Conservation (phyloP, 2,888 invertebrate genomes). For the Alsophila aescularia region DNA sequence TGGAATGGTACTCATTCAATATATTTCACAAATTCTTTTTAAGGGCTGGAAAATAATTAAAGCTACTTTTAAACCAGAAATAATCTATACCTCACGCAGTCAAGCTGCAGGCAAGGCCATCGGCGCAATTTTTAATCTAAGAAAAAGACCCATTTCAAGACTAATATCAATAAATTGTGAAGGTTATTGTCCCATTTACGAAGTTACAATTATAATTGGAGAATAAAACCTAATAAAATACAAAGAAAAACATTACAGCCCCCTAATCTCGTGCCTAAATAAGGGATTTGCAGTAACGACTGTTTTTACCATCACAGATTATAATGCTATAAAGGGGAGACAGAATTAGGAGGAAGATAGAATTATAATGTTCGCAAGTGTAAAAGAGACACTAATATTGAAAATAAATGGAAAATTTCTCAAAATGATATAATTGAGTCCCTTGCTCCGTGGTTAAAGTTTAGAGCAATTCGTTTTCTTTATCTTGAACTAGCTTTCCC, state of each 20-base stretch:
- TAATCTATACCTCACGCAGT: too few species aligned
- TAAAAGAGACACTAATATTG: slow-evolving; percentile 16
- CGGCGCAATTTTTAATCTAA: too few species aligned
- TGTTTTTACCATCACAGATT: slow-evolving; percentile 44
- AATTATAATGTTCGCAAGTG: not conserved
- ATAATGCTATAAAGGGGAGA: slow-evolving; percentile 35
- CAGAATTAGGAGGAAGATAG: slow-evolving; percentile 19
- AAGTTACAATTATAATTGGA: not conserved
- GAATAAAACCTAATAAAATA: slow-evolving; percentile 18
- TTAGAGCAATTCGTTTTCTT: too few species aligned
- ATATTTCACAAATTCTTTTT: too few species aligned
- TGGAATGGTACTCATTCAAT: too few species aligned
- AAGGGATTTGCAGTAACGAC: slow-evolving; percentile 43
- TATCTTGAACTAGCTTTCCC: slow-evolving; percentile 37
- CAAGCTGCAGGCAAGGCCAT: too few species aligned
- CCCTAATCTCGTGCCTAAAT: slow-evolving; percentile 44
- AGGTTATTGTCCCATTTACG: too few species aligned
- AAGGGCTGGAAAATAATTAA: too few species aligned
- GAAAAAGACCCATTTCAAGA: too few species aligned
- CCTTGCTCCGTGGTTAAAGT: slow-evolving; percentile 47
- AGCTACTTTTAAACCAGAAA: too few species aligned
- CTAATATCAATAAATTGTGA: too few species aligned
- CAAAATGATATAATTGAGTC: slow-evolving; percentile 47
- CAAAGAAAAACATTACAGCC: too few species aligned
- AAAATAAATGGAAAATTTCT: slow-evolving; percentile 20